A percentile compares a stretch with the other conserved stretches of the same genome.
Conservation (phyloP, 1,140 invertebrate species). For the Pararge aegeria region DNA sequence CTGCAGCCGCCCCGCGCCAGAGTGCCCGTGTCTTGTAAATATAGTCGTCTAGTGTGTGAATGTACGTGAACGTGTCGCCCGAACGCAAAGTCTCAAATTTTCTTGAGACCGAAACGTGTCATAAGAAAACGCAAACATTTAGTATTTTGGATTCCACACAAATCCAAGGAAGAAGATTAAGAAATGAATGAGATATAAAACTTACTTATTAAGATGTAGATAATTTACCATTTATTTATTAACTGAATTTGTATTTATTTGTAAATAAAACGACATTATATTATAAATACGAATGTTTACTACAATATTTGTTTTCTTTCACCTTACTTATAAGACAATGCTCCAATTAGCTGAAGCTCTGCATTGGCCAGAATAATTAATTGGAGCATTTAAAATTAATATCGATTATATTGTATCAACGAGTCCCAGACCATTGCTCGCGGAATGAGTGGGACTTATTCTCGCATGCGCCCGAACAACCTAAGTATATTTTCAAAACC, state of each 20-base stretch:
- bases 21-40: constrained; percentile 64
- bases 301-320: constrained; percentile 71
- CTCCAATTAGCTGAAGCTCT: background rate
- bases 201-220: constrained; percentile 79
- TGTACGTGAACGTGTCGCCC: constrained; percentile 78
- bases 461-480: no score
- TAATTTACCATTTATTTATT: constrained; percentile 81
- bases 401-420: no score
- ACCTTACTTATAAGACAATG: constrained; percentile 2
- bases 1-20: constrained; percentile 60
- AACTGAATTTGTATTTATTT: constrained; percentile 80
- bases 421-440: no score
- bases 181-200: constrained; percentile 75
- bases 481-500: no score
- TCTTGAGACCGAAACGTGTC: constrained; percentile 79
- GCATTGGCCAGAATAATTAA: no score
- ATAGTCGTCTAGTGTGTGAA: constrained; percentile 77
- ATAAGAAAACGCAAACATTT: constrained; percentile 77
- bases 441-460: no score
- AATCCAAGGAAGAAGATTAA: constrained; percentile 77
- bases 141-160: constrained; percentile 76
- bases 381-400: no score
- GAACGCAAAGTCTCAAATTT: constrained; percentile 79
- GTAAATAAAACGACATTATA: constrained; percentile 79
- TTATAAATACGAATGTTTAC: constrained; percentile 80